These are phyloP conservation scores for Oophaga sylvatica DNA, from an alignment of 2,797 vertebrate species.

Conservation along the genomic window DNA sequence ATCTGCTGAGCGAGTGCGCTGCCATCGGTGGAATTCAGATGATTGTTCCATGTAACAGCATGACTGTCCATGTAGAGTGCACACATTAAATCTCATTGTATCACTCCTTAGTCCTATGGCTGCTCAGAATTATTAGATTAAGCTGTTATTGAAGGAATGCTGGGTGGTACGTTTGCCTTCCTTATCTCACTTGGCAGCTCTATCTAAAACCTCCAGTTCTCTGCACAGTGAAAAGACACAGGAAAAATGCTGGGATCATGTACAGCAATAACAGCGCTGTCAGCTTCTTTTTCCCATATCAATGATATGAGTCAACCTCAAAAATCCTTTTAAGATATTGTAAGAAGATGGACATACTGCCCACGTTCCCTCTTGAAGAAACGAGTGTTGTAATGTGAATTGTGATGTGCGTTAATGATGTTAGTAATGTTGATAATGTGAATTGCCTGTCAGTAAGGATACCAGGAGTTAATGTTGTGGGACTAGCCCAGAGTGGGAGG, in stretches of 20 bases:
- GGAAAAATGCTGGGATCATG: background rate
- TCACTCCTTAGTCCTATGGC: background rate
- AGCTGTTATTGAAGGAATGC: background rate
- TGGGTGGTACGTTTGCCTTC: constrained; percentile 6
- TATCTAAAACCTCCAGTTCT: background rate
- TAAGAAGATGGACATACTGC: too few relatives aligned
- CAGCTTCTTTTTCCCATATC: background rate
- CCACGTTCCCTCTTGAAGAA: too few relatives aligned
- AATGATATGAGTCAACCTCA: background rate
- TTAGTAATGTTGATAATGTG: too few relatives aligned
- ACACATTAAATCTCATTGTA: background rate
- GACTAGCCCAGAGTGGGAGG: too few relatives aligned
- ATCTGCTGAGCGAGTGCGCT: background rate
- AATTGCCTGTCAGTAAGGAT: too few relatives aligned
- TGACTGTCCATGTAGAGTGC: background rate
- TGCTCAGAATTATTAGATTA: constrained; percentile 35
- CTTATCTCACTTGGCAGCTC: constrained; percentile 32
- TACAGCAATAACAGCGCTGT: background rate
- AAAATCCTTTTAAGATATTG: background rate
- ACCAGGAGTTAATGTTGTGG: too few relatives aligned
- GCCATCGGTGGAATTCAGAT: background rate
- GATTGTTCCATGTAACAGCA: background rate
- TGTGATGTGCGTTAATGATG: too few relatives aligned
- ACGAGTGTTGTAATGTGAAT: too few relatives aligned
- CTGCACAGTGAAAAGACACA: background rate